Conservation (phyloP, 2,888 invertebrate species). For the Drosophila percnosoma region DNA sequence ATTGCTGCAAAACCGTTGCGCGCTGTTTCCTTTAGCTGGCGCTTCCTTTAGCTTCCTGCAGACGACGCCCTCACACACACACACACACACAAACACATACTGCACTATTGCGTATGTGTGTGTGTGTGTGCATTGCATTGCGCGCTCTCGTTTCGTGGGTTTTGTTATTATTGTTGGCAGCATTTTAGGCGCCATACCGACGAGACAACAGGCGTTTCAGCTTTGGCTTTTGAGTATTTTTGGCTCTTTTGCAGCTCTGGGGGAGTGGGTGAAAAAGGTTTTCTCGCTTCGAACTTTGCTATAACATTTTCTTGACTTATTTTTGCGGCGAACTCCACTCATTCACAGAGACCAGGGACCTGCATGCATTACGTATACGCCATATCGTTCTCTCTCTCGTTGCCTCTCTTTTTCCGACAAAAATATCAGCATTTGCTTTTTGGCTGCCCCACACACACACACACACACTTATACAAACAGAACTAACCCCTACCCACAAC, state of each 20-base stretch:
- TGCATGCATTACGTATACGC: constrained; percentile 62
- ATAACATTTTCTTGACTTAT: constrained; percentile 65
- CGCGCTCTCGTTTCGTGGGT: constrained; percentile 74
- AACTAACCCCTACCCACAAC: constrained; percentile 3
- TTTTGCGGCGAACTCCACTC: constrained; percentile 64
- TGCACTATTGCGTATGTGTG: constrained; percentile 31
- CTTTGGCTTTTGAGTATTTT: constrained; percentile 46
- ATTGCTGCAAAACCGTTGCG: constrained; percentile 80
- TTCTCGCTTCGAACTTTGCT: constrained; percentile 68
- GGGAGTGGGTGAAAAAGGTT: constrained; percentile 64
- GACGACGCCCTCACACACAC: constrained; percentile 60
- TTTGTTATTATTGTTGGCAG: constrained; percentile 79
- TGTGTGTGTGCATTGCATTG: constrained; percentile 45
- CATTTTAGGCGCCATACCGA: constrained; percentile 77
- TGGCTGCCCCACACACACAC: constrained; percentile 41
- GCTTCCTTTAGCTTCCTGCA: constrained; percentile 67
- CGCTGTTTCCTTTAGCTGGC: constrained; percentile 77
- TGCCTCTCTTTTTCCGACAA: constrained; percentile 43
- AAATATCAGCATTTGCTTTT: constrained; percentile 71
- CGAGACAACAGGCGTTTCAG: constrained; percentile 80
- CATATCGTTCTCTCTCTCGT: constrained; percentile 11
- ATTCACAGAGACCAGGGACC: constrained; percentile 36
- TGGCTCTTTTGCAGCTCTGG: constrained; percentile 28
- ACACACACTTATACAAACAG: constrained; percentile 1
- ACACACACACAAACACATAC: constrained; percentile 14